Evolutionary conservation across 1,140 invertebrate genomes (phyloP).

Genomic region (Condylostylus longicornis): DNA sequence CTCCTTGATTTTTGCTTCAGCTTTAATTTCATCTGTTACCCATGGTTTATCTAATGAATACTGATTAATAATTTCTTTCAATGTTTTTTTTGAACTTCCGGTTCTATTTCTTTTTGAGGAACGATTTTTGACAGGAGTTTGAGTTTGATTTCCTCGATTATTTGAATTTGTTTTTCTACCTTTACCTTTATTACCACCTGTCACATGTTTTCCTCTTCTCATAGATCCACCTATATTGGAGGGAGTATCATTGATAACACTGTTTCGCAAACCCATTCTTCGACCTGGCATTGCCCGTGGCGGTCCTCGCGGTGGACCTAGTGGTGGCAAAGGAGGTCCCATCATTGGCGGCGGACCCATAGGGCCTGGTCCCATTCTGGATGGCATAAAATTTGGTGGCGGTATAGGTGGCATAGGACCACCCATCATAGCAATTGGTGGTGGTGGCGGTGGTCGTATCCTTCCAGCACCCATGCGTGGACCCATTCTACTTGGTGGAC

Average conservation of each 20-base stretch:
- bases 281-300: too few species aligned
- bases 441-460: too few species aligned
- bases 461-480: background rate
- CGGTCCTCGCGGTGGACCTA: conserved; percentile 14
- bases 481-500: conserved; percentile 8
- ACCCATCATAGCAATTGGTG: conserved; percentile 4
- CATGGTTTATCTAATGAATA: conserved; percentile 31
- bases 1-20: conserved; percentile 19
- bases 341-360: conserved; percentile 7
- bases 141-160: conserved; percentile 22
- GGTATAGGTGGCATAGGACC: conserved; percentile 8
- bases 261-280: too few species aligned
- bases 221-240: conserved; percentile 5
- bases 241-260: conserved; percentile 4
- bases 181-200: conserved; percentile 13
- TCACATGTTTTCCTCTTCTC: conserved; percentile 14
- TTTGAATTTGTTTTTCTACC: background rate
- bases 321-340: conserved; percentile 17
- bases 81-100: conserved; percentile 26
- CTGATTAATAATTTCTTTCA: conserved; percentile 29
- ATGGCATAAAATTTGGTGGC: conserved; percentile 9
- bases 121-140: conserved; percentile 22
- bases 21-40: conserved; percentile 26
- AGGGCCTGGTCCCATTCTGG: background rate
- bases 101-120: conserved; percentile 14